A percentile compares a stretch with the other conserved stretches of the same genome.
phyloP scores from a whole-genome alignment of 2,888 invertebrate genomes.

The Ferdinandea cuprea region DNA sequence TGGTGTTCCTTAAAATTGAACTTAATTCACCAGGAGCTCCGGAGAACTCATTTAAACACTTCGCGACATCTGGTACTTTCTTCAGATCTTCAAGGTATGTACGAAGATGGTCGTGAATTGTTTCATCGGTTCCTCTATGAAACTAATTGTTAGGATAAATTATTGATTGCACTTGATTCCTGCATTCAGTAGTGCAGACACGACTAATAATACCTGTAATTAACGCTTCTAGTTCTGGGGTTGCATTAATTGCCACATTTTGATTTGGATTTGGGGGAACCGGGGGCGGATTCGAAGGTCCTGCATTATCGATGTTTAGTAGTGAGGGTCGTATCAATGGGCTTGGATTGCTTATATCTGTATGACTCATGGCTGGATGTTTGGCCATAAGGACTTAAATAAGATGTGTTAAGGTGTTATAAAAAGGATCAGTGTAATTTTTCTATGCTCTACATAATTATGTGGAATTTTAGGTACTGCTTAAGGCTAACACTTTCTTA shows the following conservation, averaged over 20 bases:
- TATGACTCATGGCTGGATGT: neutral
- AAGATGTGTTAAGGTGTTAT: neutral
- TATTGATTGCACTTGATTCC: conserved; percentile 1
- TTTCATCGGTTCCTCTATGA: conserved; percentile 7
- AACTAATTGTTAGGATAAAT: conserved; percentile 4
- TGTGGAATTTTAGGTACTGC: neutral
- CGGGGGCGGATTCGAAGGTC: neutral
- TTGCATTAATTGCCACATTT: neutral
- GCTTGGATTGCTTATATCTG: conserved; percentile 3
- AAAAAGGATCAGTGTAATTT: neutral
- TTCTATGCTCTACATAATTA: neutral
- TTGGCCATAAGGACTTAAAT: conserved; percentile 4
- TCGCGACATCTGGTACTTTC: conserved; percentile 10
- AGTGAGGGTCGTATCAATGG: neutral
- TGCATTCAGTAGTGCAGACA: neutral
- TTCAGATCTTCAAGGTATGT: conserved; percentile 6
- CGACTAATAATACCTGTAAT: neutral
- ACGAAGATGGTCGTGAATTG: neutral
- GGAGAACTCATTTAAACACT: conserved; percentile 10
- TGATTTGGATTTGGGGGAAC: neutral
- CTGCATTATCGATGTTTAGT: neutral
- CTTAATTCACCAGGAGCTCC: conserved; percentile 15
- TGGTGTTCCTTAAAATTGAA: too few species aligned
- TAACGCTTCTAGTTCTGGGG: neutral
- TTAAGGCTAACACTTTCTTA: too few species aligned